Base-by-base conservation (phyloP, 2,888 invertebrate genomes). In the Microdon myrmicae region DNA sequence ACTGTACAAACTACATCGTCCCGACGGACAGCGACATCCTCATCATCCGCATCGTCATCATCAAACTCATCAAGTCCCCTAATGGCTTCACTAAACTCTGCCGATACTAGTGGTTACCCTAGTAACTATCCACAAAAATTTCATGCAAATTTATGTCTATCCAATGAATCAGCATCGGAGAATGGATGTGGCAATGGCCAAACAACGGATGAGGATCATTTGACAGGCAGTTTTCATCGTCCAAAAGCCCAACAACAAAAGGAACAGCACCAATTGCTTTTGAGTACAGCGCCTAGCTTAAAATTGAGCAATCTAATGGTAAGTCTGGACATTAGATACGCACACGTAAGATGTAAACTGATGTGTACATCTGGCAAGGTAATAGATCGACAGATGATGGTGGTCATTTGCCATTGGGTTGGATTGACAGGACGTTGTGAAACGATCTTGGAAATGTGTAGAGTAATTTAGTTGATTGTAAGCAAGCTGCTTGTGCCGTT, bases 261-360 rank as follows among this genome's bases (percentile, higher is more conserved):
- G 22, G 29, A 26, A 20, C 39, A 43, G 8, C 56, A 54, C 49
- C 41, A 70, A 68, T 68, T 69, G 69, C 58, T 77, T 69, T 72
- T 75, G 68, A 75, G 75, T 71, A 76, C 77, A 60, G 75, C 76
- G 69, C 79, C 79, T 49, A 79, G 79, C 68, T 70, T 77, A 56
- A 79, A 79, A 75, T 76, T 79, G 71, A 79, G 79, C 71, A 78
- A 79, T 73, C 76, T 79, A 70, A 79, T 79, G 79, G 79, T 79
- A 74, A 78, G 78, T 74, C 61, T n/a, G n/a, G n/a, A n/a, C n/a
- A n/a, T n/a, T n/a, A n/a, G n/a, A n/a, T n/a, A n/a, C n/a, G n/a
- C n/a, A n/a, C n/a, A n/a, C n/a, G n/a, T n/a, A n/a, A n/a, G n/a
- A n/a, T n/a, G n/a, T n/a, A n/a, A n/a, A n/a, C n/a, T n/a, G n/a